A percentile compares a stretch with the other conserved stretches of the same genome.
phyloP scores from a whole-genome alignment of 2,113 vertebrate species.

The Paralichthys olivaceus region DNA sequence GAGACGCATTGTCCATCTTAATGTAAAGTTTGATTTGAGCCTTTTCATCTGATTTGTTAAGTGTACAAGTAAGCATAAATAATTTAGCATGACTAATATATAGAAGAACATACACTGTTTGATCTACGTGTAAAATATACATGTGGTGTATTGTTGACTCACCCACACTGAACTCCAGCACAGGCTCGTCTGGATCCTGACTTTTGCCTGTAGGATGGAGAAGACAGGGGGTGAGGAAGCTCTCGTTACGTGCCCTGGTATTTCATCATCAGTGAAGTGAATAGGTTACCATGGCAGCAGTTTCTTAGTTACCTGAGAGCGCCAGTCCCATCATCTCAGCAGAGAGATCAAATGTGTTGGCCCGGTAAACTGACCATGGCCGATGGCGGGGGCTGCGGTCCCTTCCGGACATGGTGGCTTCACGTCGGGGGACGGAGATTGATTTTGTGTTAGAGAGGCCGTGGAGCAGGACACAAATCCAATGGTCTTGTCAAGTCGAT shows the following conservation, averaged over 20 bases:
- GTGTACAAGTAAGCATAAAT: not conserved
- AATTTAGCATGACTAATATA: too few relatives aligned
- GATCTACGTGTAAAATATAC: not conserved
- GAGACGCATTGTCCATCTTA: too few relatives aligned
- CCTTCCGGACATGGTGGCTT: slow-evolving; percentile 88
- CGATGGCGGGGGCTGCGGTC: slow-evolving; percentile 95
- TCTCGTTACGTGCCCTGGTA: not conserved
- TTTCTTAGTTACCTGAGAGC: slow-evolving; percentile 86
- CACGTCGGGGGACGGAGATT: not conserved
- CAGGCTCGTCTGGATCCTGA: slow-evolving; percentile 97
- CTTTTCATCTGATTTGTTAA: not conserved
- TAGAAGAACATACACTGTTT: not conserved
- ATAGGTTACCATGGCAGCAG: slow-evolving; percentile 52
- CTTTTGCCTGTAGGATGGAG: slow-evolving; percentile 88
- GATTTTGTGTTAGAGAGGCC: not conserved
- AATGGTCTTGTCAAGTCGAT: not conserved
- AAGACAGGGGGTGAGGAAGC: not conserved
- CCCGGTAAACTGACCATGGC: slow-evolving; percentile 91
- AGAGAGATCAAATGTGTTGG: slow-evolving; percentile 94
- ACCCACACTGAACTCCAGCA: slow-evolving; percentile 99
- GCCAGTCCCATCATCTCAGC: slow-evolving; percentile 95
- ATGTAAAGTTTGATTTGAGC: not conserved
- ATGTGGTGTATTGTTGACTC: slow-evolving; percentile 56
- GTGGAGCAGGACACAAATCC: slow-evolving; percentile 9
- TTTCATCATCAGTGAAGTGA: slow-evolving; percentile 28